These are phyloP conservation scores for Notiomystis cincta DNA, from an alignment of 2,113 vertebrate genomes.

Conservation along the genomic window DNA sequence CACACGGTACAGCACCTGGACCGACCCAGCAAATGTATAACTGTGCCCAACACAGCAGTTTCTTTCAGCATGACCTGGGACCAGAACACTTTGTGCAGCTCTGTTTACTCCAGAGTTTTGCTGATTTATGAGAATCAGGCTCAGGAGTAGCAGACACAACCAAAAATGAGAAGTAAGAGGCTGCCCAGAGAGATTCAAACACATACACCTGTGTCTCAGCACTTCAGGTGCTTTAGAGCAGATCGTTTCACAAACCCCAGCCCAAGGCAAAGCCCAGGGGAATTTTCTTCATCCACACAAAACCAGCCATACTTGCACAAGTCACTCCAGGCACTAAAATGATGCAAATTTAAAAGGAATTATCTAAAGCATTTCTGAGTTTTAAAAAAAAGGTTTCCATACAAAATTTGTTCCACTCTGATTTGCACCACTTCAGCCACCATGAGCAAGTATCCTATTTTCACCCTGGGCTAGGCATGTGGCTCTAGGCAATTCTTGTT, in stretches of 20 bases:
- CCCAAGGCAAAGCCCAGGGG: neutral
- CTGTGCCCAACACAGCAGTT: neutral
- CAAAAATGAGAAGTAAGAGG: neutral
- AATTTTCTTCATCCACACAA: neutral
- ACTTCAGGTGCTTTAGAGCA: neutral
- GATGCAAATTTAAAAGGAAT: neutral
- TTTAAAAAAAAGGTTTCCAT: neutral
- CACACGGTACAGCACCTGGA: neutral
- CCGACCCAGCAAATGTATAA: neutral
- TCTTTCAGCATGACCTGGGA: fast-evolving
- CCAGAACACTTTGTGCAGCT: neutral
- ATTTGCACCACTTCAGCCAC: neutral
- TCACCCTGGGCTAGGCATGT: neutral
- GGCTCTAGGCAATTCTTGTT: neutral
- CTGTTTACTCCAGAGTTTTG: neutral
- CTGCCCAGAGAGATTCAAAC: neutral
- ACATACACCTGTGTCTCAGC: neutral
- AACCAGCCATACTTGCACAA: neutral
- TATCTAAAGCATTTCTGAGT: neutral
- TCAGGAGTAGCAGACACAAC: neutral
- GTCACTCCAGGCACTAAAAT: neutral
- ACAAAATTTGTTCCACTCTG: neutral
- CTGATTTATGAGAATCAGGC: neutral
- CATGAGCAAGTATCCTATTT: fast-evolving
- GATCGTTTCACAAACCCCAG: neutral